Evolutionary conservation across 2,888 invertebrate genomes (phyloP).

Genomic region (Margaritifera margaritifera): DNA sequence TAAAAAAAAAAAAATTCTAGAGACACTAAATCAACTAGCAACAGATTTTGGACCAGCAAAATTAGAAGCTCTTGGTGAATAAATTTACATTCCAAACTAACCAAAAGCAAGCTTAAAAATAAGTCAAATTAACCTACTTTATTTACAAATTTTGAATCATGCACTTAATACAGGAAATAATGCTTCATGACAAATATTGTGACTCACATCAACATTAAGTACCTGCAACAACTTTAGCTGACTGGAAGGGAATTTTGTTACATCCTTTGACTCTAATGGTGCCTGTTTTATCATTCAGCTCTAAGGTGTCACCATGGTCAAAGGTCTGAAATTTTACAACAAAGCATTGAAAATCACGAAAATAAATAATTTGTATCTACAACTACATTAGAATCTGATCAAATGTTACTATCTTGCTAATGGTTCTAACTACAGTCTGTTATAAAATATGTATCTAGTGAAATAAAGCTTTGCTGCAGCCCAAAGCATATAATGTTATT

Average conservation of each 20-base stretch:
- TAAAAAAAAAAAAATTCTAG: too few relatives aligned
- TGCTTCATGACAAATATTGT: neutral
- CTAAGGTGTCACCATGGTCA: conserved; percentile 24
- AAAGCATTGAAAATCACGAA: neutral
- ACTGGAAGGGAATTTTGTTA: conserved; percentile 38
- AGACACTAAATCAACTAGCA: too few relatives aligned
- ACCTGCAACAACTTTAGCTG: conserved; percentile 23
- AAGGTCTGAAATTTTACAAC: conserved; percentile 12
- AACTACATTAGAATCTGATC: neutral
- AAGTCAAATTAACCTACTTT: neutral
- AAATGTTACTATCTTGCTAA: too few relatives aligned
- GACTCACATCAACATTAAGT: neutral
- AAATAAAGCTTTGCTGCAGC: too few relatives aligned
- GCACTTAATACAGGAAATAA: neutral
- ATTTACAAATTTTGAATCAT: too few relatives aligned
- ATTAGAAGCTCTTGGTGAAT: too few relatives aligned
- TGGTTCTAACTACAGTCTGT: too few relatives aligned
- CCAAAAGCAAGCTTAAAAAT: neutral
- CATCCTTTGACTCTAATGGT: conserved; percentile 34
- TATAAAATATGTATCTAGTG: too few relatives aligned
- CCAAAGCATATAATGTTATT: too few relatives aligned
- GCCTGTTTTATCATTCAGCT: conserved; percentile 50
- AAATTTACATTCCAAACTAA: neutral
- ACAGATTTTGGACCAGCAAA: too few relatives aligned
- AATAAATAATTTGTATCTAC: neutral